phyloP scores from a whole-genome alignment of 1,140 invertebrate genomes.

The Drosophila nebulosa region DNA sequence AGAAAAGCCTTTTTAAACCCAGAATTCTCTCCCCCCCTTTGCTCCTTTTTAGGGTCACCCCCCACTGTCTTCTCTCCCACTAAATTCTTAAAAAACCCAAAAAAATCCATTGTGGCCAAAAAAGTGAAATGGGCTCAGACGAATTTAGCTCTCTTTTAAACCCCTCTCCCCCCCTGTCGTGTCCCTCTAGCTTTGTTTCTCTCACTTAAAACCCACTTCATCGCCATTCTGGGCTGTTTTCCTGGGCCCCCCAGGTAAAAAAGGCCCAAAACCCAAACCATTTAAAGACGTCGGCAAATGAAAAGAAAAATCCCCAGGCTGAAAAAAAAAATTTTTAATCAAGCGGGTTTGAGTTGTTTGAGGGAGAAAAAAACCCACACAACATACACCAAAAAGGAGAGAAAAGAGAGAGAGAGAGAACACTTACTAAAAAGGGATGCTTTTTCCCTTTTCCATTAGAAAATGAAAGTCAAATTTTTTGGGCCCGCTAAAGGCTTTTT shows the following conservation, averaged over 20 bases:
- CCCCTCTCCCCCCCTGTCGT: slow-evolving; percentile 21
- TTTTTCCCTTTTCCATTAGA: slow-evolving; percentile 26
- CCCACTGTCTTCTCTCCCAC: slow-evolving; percentile 4
- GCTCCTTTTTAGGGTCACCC: not conserved
- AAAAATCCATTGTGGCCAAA: slow-evolving; percentile 78
- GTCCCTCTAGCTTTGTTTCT: slow-evolving; percentile 8
- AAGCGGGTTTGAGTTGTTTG: slow-evolving; percentile 78
- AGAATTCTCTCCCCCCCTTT: slow-evolving; percentile 23
- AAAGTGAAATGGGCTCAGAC: slow-evolving; percentile 73
- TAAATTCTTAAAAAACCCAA: slow-evolving; percentile 49
- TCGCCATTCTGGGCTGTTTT: slow-evolving; percentile 1
- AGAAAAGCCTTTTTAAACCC: slow-evolving; percentile 67
- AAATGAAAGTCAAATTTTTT: slow-evolving; percentile 67
- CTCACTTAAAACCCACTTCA: slow-evolving; percentile 45
- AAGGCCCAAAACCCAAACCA: slow-evolving; percentile 57
- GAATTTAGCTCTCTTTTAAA: slow-evolving; percentile 1
- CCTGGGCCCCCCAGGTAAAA: slow-evolving; percentile 14
- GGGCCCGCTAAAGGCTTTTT: slow-evolving; percentile 70
- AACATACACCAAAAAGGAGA: not conserved
- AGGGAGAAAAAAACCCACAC: slow-evolving; percentile 26
- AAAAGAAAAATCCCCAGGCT: slow-evolving; percentile 61
- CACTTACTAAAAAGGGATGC: not conserved
- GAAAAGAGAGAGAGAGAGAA: not conserved
- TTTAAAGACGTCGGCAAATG: slow-evolving; percentile 75
- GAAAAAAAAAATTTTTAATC: slow-evolving; percentile 78